A percentile compares a stretch with the other conserved stretches of the same genome.
Conservation (phyloP, 1,140 invertebrate genomes). For the Musca vetustissima region DNA sequence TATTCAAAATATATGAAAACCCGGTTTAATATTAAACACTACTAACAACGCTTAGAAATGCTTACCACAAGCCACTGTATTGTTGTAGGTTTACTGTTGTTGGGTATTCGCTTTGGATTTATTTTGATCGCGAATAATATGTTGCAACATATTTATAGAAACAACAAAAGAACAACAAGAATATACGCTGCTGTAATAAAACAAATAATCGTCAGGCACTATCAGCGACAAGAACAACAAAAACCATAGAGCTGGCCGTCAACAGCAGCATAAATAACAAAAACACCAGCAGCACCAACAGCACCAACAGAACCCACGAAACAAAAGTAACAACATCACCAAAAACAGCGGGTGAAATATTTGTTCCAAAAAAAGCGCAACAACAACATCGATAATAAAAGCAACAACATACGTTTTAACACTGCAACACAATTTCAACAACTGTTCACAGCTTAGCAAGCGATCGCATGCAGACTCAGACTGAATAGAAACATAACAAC, state of each 20-base stretch:
- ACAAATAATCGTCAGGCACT: constrained; percentile 19
- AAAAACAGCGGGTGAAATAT: constrained; percentile 24
- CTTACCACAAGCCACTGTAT: constrained; percentile 1
- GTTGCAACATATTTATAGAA: constrained; percentile 23
- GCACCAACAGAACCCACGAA: background rate
- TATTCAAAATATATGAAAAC: too few species aligned
- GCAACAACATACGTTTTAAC: background rate
- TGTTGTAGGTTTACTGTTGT: background rate
- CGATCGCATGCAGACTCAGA: too few species aligned
- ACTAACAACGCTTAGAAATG: too few species aligned
- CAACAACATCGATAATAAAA: background rate
- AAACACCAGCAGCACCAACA: background rate
- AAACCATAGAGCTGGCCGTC: background rate
- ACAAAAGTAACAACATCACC: constrained; percentile 16
- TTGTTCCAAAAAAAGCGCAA: constrained; percentile 1
- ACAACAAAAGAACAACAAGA: background rate
- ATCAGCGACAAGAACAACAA: constrained; percentile 14
- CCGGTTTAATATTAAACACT: too few species aligned
- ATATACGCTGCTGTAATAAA: background rate
- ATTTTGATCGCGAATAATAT: constrained; percentile 10
- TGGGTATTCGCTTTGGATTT: background rate
- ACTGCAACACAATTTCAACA: background rate
- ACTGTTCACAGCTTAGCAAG: too few species aligned
- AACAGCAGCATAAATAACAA: background rate
- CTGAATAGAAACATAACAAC: too few species aligned